These are phyloP conservation scores for Bufotes viridis DNA, from an alignment of 2,797 vertebrate species.

Conservation along the genomic window DNA sequence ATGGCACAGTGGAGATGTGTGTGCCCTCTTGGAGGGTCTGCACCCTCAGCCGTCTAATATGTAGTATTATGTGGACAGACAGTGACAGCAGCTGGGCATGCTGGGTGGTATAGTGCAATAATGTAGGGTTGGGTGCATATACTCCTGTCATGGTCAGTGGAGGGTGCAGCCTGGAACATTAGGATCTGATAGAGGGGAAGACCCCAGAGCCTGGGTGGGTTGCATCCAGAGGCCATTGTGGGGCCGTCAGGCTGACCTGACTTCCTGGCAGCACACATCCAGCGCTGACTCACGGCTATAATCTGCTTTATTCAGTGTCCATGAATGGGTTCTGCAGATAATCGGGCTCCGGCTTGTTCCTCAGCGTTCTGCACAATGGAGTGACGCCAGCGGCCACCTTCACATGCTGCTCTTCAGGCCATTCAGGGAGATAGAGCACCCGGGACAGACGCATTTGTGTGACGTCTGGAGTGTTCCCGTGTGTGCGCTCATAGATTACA, in stretches of 20 bases:
- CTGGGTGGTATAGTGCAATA: background rate
- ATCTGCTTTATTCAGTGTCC: background rate
- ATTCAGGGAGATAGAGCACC: background rate
- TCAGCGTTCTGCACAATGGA: background rate
- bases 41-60: too few relatives aligned
- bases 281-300: background rate
- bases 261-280: background rate
- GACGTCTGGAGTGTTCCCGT: background rate
- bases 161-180: background rate
- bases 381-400: background rate
- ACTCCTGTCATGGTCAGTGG: background rate
- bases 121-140: background rate
- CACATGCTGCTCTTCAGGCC: background rate
- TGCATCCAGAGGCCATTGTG: background rate
- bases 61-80: too few relatives aligned
- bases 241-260: background rate
- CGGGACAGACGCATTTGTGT: background rate
- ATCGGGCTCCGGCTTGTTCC: background rate
- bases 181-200: background rate
- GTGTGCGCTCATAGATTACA: too few relatives aligned
- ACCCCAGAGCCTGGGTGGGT: background rate
- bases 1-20: too few relatives aligned
- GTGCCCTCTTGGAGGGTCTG: too few relatives aligned
- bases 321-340: background rate
- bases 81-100: background rate